Conservation (phyloP, 2,113 vertebrate genomes). For the Rhea pennata region DNA sequence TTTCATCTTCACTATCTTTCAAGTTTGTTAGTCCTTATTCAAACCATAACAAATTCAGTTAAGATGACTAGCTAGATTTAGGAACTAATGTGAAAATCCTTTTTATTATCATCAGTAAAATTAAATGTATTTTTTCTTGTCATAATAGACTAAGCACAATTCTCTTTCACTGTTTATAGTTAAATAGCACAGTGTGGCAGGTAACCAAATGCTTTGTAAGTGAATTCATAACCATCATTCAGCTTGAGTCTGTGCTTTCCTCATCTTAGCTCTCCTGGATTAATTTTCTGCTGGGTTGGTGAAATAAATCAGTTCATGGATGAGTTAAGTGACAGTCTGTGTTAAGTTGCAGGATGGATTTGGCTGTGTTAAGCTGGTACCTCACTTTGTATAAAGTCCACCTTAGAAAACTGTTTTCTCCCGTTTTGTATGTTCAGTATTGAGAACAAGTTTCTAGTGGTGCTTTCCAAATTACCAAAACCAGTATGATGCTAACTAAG, state of each 20-base stretch:
- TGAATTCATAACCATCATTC: not conserved
- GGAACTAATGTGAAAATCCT: not conserved
- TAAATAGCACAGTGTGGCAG: not conserved
- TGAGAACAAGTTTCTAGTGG: not conserved
- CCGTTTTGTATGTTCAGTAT: accelerated
- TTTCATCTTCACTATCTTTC: not conserved
- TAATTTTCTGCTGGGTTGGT: not conserved
- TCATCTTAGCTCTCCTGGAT: not conserved
- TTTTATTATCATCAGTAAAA: not conserved
- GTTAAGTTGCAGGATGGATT: not conserved
- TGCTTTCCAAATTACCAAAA: not conserved
- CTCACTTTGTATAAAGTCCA: not conserved
- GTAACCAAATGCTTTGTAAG: not conserved
- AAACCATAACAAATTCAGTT: not conserved
- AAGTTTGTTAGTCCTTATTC: not conserved
- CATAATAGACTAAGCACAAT: not conserved
- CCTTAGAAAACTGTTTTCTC: not conserved
- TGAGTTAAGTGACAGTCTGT: not conserved
- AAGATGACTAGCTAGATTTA: not conserved
- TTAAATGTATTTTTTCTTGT: not conserved
- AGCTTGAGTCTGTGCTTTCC: not conserved
- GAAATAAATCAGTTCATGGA: not conserved
- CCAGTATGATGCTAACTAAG: not conserved
- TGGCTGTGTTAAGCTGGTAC: not conserved
- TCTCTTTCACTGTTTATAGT: not conserved